These are phyloP conservation scores for Gallinago media DNA, from an alignment of 2,113 vertebrate genomes.

Conservation along the genomic window DNA sequence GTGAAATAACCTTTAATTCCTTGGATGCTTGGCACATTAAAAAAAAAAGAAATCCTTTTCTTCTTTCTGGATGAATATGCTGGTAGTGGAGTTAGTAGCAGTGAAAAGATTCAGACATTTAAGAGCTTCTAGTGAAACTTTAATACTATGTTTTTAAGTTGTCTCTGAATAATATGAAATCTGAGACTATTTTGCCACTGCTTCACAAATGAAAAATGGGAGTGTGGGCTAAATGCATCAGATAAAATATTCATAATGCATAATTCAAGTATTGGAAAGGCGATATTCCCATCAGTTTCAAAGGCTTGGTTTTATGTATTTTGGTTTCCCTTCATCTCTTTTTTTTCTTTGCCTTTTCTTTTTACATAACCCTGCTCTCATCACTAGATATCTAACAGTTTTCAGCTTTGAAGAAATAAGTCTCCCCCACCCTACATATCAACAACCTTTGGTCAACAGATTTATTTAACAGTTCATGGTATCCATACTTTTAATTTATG, in stretches of 20 bases:
- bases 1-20: not conserved
- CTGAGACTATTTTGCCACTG: not conserved
- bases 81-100: not conserved
- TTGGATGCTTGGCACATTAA: not conserved
- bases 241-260: not conserved
- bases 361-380: not conserved
- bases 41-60: not conserved
- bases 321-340: not conserved
- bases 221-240: not conserved
- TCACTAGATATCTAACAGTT: not conserved
- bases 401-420: not conserved
- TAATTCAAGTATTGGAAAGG: slow-evolving; percentile 1
- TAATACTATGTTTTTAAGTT: not conserved
- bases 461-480: not conserved
- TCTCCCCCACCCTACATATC: not conserved
- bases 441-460: not conserved
- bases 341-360: not conserved
- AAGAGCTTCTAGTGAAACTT: not conserved
- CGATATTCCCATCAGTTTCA: not conserved
- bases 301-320: not conserved
- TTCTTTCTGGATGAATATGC: not conserved
- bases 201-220: not conserved
- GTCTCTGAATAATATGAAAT: not conserved
- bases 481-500: not conserved
- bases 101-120: not conserved